Percentiles rank a stretch among this genome's conserved stretches.
Conservation (phyloP, 2,888 invertebrate genomes). For the Ischnura elegans region DNA sequence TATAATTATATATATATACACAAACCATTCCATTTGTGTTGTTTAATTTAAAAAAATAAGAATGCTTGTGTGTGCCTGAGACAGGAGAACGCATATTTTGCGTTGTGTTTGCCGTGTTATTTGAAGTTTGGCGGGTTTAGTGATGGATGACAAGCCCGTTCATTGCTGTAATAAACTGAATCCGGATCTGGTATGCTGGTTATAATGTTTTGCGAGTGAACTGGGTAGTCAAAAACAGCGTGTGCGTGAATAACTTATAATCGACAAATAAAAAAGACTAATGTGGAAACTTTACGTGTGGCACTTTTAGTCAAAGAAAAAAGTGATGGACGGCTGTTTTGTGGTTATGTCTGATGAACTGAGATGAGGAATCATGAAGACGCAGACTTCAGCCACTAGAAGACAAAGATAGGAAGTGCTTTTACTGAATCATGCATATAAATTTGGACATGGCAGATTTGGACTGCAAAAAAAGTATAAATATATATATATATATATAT, state of each 20-base stretch:
- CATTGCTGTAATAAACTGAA: not conserved
- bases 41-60: not conserved
- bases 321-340: conserved; percentile 19
- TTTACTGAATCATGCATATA: conserved; percentile 27
- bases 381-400: not conserved
- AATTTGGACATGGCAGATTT: conserved; percentile 46
- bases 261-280: not conserved
- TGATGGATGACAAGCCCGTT: not conserved
- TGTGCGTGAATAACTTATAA: not conserved
- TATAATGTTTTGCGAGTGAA: conserved; percentile 10
- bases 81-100: not conserved
- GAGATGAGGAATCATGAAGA: not conserved
- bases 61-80: not conserved
- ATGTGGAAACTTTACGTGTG: not conserved
- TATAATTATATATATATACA: conserved; percentile 18
- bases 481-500: conserved; percentile 3
- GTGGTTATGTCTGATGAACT: not conserved
- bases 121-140: conserved; percentile 11
- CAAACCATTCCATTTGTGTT: conserved; percentile 40
- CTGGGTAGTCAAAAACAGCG: not conserved
- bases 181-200: not conserved
- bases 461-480: conserved; percentile 42
- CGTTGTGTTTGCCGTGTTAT: conserved; percentile 19
- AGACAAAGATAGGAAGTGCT: conserved; percentile 47
- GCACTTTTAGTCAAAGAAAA: conserved; percentile 5